Base-by-base conservation (phyloP, 2,888 invertebrate species). In the Agriopis aurantiaria region DNA sequence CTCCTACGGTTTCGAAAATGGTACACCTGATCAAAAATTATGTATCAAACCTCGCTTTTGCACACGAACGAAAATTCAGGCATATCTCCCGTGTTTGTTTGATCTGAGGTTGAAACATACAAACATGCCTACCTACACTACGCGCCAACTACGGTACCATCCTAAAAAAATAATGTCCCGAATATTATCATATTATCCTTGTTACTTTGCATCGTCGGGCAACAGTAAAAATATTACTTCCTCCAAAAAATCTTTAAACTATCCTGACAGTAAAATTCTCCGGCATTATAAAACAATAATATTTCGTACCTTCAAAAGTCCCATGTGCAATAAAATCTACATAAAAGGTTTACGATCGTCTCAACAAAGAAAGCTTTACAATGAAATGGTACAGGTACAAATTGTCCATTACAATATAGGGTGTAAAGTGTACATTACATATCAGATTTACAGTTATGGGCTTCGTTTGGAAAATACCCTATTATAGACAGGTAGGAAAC, bases 261-360 rank as follows among this genome's bases (percentile, higher is more conserved):
- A 66, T 73, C 57, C 75, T 73, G 72, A 65, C 65, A 41, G 33
- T 33, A 33, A 33, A 33, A 57, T 46, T 41, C 49, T 10, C 33
- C 64, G n/a, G 59, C 64, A 51, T 45, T 52, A 69, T 76, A 75
- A 76, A 76, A 73, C 73, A 72, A 76, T 70, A 67, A 72, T 65
- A 64, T 65, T 51, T 65, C 46, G 46, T 53, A 52, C 62, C 69
- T 71, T 72, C 69, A 49, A 66, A 65, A 68, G 61, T 64, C 64
- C 71, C 73, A 75, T 73, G 73, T 71, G 75, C 48, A 66, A 68
- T 69, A 69, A 69, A 69, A 46, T 43, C 12, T 51, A 46, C 65
- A 52, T 65, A 65, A 68, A 58, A 58, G 41, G 51, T 69, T 69
- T 62, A 69, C 53, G 57, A 48, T 17, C 40, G 11, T 43, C 11